A percentile compares a stretch with the other conserved stretches of the same genome.
phyloP scores from a whole-genome alignment of 2,797 vertebrate genomes.

The Rhodeus uyekii region DNA sequence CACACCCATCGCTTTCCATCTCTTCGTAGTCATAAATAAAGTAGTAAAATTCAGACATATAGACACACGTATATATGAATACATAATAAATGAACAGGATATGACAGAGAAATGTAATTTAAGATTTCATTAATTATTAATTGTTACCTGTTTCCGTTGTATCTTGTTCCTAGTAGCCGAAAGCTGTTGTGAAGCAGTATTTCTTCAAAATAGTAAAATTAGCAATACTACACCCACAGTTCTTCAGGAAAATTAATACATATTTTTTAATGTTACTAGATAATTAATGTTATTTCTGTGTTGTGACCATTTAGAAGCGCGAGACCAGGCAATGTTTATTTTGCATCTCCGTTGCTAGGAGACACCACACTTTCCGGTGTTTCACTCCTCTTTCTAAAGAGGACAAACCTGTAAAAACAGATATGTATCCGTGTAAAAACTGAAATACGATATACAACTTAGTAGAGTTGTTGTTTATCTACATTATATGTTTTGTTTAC shows the following conservation, averaged over 20 bases:
- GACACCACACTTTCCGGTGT: slow-evolving; percentile 20
- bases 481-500: not conserved
- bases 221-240: not conserved
- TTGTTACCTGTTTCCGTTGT: not conserved
- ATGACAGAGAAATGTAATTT: not conserved
- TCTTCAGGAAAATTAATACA: not conserved
- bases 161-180: not conserved
- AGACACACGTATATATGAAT: not conserved
- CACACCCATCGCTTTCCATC: slow-evolving; percentile 3
- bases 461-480: not conserved
- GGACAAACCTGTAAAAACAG: not conserved
- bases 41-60: not conserved
- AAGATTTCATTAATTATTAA: no score
- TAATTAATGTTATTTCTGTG: not conserved
- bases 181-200: not conserved
- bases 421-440: not conserved
- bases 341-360: slow-evolving; percentile 31
- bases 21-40: not conserved
- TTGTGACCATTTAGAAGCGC: not conserved
- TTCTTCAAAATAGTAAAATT: not conserved
- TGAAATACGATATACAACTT: not conserved
- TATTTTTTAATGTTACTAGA: not conserved
- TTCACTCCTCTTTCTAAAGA: not conserved
- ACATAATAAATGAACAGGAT: not conserved
- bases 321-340: not conserved